Evolutionary conservation across 2,888 invertebrate genomes (phyloP).

Genomic region (Sinotaia quadrata): DNA sequence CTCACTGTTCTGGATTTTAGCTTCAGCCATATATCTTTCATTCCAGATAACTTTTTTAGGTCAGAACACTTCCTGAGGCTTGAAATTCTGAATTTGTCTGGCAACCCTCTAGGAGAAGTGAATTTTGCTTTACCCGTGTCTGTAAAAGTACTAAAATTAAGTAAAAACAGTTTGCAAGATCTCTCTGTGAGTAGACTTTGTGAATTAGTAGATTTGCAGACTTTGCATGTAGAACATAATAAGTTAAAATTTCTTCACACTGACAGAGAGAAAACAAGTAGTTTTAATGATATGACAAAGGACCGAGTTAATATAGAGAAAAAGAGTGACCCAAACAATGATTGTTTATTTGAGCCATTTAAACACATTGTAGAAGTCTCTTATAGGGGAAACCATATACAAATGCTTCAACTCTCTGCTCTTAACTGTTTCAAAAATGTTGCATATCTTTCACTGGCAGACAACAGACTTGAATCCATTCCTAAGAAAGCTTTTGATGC

Average conservation of each 20-base stretch:
- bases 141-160: slow-evolving; percentile 26
- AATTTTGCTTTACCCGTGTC: slow-evolving; percentile 20
- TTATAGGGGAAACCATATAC: slow-evolving; percentile 26
- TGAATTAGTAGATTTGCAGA: slow-evolving; percentile 9
- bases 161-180: slow-evolving; percentile 20
- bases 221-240: slow-evolving; percentile 26
- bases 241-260: slow-evolving; percentile 1
- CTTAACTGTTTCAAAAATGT: slow-evolving; percentile 17
- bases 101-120: slow-evolving; percentile 34
- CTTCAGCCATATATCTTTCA: slow-evolving; percentile 14
- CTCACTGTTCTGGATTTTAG: slow-evolving; percentile 24
- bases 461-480: slow-evolving; percentile 30
- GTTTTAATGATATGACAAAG: too few relatives aligned
- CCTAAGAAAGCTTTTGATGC: slow-evolving; percentile 20
- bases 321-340: not conserved
- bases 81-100: slow-evolving; percentile 33
- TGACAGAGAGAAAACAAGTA: too few relatives aligned
- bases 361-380: slow-evolving; percentile 17
- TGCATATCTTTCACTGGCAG: slow-evolving; percentile 29
- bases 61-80: slow-evolving; percentile 7
- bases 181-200: slow-evolving; percentile 15
- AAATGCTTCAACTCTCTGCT: slow-evolving; percentile 4
- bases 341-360: slow-evolving; percentile 11
- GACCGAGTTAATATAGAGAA: not conserved
- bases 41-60: slow-evolving; percentile 1